Evolutionary conservation across 2,888 invertebrate genomes (phyloP).

Genomic region (Cylindroiulus punctatus): DNA sequence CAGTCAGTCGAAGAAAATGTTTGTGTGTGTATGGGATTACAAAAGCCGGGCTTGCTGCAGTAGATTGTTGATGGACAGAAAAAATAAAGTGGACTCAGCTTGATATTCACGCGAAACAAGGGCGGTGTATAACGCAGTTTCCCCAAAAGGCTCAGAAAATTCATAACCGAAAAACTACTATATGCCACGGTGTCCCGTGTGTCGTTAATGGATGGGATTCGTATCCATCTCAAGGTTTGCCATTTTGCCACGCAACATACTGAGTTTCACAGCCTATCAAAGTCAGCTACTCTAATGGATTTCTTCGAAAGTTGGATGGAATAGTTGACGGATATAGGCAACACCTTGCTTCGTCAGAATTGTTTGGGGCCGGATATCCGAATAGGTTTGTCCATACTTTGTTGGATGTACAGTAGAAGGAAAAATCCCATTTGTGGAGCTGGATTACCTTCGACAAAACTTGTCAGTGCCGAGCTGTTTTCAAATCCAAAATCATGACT

Average conservation of each 20-base stretch:
- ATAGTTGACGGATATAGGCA: slow-evolving; percentile 43
- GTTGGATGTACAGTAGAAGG: not conserved
- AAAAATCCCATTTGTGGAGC: slow-evolving; percentile 31
- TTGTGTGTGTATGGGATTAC: slow-evolving; percentile 22
- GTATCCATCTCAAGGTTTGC: slow-evolving; percentile 13
- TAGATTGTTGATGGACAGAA: slow-evolving; percentile 45
- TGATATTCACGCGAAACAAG: slow-evolving; percentile 34
- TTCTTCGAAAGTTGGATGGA: slow-evolving; percentile 18
- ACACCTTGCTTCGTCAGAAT: not conserved
- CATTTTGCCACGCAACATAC: not conserved
- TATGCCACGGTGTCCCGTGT: not conserved
- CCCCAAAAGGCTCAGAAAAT: slow-evolving; percentile 1
- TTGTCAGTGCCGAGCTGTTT: not conserved
- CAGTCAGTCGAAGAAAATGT: slow-evolving; percentile 45
- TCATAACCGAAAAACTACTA: not conserved
- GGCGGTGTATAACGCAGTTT: not conserved
- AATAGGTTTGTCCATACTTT: not conserved
- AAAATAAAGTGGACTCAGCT: slow-evolving; percentile 47
- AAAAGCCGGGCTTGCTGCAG: slow-evolving; percentile 17
- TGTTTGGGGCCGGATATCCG: not conserved
- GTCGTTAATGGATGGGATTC: not conserved
- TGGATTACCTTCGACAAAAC: slow-evolving; percentile 7
- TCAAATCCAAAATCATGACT: slow-evolving; percentile 16
- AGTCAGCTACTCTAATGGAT: slow-evolving; percentile 27
- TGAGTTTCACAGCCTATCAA: slow-evolving; percentile 23